These are phyloP conservation scores for Hypena proboscidalis DNA, from an alignment of 2,888 invertebrate species.

Conservation along the genomic window DNA sequence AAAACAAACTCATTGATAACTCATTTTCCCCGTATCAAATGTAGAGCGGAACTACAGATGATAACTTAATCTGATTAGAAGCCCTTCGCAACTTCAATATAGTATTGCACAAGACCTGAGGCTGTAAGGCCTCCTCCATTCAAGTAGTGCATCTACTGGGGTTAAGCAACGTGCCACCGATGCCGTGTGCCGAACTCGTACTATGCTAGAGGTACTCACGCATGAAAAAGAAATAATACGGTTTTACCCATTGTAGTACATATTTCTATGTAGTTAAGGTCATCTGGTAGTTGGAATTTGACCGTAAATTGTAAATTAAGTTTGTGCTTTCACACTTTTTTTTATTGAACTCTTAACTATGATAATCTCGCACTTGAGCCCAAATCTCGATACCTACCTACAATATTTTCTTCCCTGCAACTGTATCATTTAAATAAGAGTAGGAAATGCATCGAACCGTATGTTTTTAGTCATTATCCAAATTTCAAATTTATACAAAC, in stretches of 20 bases:
- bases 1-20: neutral
- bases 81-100: conserved; percentile 56
- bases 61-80: conserved; percentile 49
- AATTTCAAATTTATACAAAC: too few species aligned
- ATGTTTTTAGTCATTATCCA: too few species aligned
- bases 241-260: conserved; percentile 33
- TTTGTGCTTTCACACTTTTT: too few species aligned
- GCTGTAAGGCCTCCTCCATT: conserved; percentile 52
- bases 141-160: conserved; percentile 38
- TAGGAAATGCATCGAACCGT: too few species aligned
- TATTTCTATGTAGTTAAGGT: conserved; percentile 15
- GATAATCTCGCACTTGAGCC: too few species aligned
- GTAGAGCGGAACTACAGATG: conserved; percentile 41
- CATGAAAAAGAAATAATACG: conserved; percentile 51
- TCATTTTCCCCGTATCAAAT: conserved; percentile 15
- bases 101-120: conserved; percentile 52
- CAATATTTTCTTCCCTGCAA: too few species aligned
- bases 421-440: too few species aligned
- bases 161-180: conserved; percentile 48
- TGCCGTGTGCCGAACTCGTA: conserved; percentile 40
- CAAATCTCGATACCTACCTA: too few species aligned
- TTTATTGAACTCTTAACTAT: too few species aligned
- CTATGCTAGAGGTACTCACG: conserved; percentile 46
- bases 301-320: too few species aligned
- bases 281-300: conserved; percentile 6